A percentile compares a stretch with the other conserved stretches of the same genome.
Evolutionary conservation across 2,797 vertebrate species (phyloP).

Genomic region (Hydrocynus forskahlii): DNA sequence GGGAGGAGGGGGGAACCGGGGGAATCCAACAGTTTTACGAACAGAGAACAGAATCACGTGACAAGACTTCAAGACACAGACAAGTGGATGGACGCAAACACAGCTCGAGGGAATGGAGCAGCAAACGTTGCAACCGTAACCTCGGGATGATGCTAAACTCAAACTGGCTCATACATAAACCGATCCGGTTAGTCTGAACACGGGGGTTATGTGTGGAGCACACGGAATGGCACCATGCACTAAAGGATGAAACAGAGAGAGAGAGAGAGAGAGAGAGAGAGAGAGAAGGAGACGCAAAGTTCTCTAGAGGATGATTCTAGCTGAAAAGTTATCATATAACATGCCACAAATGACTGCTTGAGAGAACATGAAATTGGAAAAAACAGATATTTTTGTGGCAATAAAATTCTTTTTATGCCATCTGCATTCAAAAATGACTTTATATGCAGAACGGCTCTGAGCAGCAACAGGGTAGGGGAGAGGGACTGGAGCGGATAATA

Average conservation of each 20-base stretch:
- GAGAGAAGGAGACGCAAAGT: conserved; percentile 13
- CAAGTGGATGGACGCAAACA: conserved; percentile 71
- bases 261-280: conserved; percentile 36
- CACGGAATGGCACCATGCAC: conserved; percentile 55
- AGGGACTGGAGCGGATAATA: conserved; percentile 28
- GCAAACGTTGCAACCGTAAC: conserved; percentile 60
- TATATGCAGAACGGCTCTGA: conserved; percentile 55
- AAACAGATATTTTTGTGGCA: conserved; percentile 77
- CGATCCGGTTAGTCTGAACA: conserved; percentile 76
- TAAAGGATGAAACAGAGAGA: conserved; percentile 37
- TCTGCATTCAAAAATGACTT: conserved; percentile 68
- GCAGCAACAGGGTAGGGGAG: conserved; percentile 35
- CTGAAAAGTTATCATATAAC: conserved; percentile 71
- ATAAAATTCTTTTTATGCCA: conserved; percentile 92
- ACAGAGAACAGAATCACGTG: conserved; percentile 95
- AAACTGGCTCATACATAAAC: conserved; percentile 72
- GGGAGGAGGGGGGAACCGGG: conserved; percentile 59
- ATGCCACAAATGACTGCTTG: conserved; percentile 75
- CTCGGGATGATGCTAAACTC: conserved; percentile 66
- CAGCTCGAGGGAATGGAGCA: conserved; percentile 67
- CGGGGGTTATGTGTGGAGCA: conserved; percentile 62
- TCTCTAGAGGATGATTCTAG: conserved; percentile 49
- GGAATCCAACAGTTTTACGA: conserved; percentile 78
- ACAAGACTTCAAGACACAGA: conserved; percentile 77
- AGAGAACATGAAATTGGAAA: conserved; percentile 64